A percentile compares a stretch with the other conserved stretches of the same genome.
Evolutionary conservation across 2,113 vertebrate genomes (phyloP).

Genomic region (Athene cunicularia): DNA sequence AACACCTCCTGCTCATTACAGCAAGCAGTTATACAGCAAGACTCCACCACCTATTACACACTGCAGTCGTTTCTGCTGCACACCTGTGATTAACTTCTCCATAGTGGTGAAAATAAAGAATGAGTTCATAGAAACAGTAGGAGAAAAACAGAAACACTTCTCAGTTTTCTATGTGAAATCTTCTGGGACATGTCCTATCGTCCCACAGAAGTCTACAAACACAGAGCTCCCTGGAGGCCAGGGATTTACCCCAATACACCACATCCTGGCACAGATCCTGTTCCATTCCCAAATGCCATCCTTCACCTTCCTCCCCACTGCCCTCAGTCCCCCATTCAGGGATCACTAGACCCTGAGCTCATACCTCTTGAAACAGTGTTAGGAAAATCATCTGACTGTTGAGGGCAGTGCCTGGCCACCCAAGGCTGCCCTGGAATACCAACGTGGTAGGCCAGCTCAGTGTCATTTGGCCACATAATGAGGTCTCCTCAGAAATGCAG

Average conservation of each 20-base stretch:
- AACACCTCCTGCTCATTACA: neutral
- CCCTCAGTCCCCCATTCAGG: neutral
- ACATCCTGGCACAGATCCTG: fast-evolving
- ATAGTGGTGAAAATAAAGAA: neutral
- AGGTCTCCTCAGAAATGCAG: slow-evolving; percentile 1
- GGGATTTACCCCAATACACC: neutral
- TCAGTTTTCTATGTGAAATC: neutral
- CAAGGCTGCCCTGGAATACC: neutral
- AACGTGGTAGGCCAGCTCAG: neutral
- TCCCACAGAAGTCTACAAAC: neutral
- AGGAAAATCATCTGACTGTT: neutral
- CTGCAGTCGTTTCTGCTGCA: neutral
- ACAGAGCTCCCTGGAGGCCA: neutral
- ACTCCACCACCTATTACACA: neutral
- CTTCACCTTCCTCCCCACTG: neutral
- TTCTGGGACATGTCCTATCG: neutral
- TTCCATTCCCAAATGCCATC: neutral
- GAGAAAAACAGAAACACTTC: neutral
- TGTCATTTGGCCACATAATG: neutral
- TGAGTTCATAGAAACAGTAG: neutral
- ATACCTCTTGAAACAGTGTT: neutral
- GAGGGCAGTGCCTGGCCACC: neutral
- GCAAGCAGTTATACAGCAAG: neutral
- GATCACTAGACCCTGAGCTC: neutral
- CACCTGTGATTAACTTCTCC: neutral